Base-by-base conservation (phyloP, 2,113 vertebrate species). In the Psilopogon haemacephalus region DNA sequence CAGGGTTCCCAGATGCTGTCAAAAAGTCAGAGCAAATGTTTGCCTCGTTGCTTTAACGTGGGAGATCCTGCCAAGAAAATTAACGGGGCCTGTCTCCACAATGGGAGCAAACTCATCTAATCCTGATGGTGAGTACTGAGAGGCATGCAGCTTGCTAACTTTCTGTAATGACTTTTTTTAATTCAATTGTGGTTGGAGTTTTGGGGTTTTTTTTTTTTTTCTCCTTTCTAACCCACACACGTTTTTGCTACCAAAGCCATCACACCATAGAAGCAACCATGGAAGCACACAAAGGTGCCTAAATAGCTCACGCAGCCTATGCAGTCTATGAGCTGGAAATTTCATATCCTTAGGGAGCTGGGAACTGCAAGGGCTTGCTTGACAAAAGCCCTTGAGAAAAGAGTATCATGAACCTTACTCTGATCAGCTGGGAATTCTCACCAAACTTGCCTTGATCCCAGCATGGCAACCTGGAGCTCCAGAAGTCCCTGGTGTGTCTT, bases 11-110 rank as follows among this genome's bases (percentile, higher is more conserved):
- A 70, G 63, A 67, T 5, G 3, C 59, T 38, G 46, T 67, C 1
- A 6, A 76, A 81, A 80, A 93, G 56, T 89, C 87, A 59, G 50
- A 68, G 59, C 44, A 87, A 83, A 89, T 64, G 23, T 92, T 94
- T 88, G 84, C 72, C 54, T 84, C 64, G 60, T 88, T 91, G 89
- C 72, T 92, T 80, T 74, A 80, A 56, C 58, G 5, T 19, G 46
- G 46, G 64, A 91, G 91, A 94, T 71, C 68, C 94, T 96, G 93
- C 94, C 89, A 94, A 89, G 84, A 79, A 89, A 96, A 96, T 95
- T 92, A 92, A 89, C 67, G 0, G 70, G 81, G 73, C 92, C 77
- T 76, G 23, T 90, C 92, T 92, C 46, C 81, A 89, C 81, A 26
- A 77, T 46, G 78, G 24, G 75, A 93, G 62, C 52, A 79, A 94